Conservation (phyloP, 2,888 invertebrate species). For the Cryptocheilus praepositus region DNA sequence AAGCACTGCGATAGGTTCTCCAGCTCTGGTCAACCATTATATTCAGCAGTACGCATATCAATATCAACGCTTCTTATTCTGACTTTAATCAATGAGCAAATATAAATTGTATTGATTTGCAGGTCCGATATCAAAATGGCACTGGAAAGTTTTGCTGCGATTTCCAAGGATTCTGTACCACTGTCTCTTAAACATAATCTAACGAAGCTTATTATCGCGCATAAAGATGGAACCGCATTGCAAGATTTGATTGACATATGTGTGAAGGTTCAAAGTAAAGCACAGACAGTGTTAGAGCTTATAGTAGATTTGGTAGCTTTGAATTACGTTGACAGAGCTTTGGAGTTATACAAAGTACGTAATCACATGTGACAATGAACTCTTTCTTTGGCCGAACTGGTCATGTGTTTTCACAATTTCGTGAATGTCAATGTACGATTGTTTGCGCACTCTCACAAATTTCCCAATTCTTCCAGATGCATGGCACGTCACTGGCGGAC, state of each 20-base stretch:
- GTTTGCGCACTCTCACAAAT: no score
- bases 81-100: slow-evolving; percentile 1
- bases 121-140: slow-evolving; percentile 83
- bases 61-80: background rate
- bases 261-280: slow-evolving; percentile 86
- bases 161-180: slow-evolving; percentile 80
- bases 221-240: slow-evolving; percentile 86
- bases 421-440: no score
- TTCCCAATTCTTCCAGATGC: no score
- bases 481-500: no score
- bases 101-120: slow-evolving; percentile 29
- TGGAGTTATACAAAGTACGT: no score
- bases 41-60: background rate
- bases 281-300: slow-evolving; percentile 89
- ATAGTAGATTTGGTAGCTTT: slow-evolving; percentile 81
- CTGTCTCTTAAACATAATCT: slow-evolving; percentile 88
- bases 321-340: no score
- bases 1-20: no score
- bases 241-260: slow-evolving; percentile 89
- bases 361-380: no score
- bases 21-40: background rate
- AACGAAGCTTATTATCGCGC: slow-evolving; percentile 82
- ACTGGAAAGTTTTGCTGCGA: slow-evolving; percentile 82
- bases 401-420: no score
- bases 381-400: no score